phyloP scores from a whole-genome alignment of 2,888 invertebrate genomes.

The Branchellion lobata region DNA sequence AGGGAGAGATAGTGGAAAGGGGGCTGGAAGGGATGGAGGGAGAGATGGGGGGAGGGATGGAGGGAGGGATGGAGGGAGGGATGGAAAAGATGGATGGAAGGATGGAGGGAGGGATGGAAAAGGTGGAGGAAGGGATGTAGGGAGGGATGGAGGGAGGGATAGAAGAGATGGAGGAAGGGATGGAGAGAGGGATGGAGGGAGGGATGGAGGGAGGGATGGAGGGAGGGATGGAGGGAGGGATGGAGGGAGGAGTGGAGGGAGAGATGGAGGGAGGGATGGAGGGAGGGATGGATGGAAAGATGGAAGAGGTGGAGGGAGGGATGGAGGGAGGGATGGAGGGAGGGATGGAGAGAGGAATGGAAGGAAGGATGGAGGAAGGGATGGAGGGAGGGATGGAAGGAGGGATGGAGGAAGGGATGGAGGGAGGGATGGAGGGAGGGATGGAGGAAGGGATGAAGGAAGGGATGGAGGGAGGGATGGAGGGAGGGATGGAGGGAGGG shows the following conservation, averaged over 20 bases:
- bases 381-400: background rate
- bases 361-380: background rate
- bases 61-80: background rate
- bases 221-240: conserved; percentile 1
- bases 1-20: background rate
- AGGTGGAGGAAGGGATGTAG: background rate
- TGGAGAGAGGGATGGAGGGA: too few species aligned
- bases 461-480: too few species aligned
- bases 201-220: background rate
- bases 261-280: too few species aligned
- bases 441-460: too few species aligned
- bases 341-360: too few species aligned
- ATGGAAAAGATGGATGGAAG: background rate
- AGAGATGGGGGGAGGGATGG: background rate
- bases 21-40: background rate
- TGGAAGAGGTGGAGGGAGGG: too few species aligned
- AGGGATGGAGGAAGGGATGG: background rate
- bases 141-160: too few species aligned
- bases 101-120: background rate
- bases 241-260: background rate
- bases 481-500: too few species aligned
- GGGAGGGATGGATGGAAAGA: too few species aligned
- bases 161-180: too few species aligned
- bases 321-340: too few species aligned
- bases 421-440: too few species aligned